Conservation (phyloP, 2,888 invertebrate genomes). For the Xestia c-nigrum region DNA sequence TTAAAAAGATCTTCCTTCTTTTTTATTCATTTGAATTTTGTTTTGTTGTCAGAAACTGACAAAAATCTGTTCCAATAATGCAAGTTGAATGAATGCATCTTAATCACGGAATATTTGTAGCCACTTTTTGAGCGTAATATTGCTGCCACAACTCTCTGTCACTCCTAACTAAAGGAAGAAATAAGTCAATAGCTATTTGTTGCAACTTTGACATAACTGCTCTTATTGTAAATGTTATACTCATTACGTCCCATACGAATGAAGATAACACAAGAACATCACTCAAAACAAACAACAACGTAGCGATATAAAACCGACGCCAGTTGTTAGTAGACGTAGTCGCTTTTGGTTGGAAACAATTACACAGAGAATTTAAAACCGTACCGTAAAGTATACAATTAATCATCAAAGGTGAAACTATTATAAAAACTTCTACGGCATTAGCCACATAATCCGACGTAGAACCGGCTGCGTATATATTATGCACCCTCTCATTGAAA, state of each 20-base stretch:
- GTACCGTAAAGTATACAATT: conserved; percentile 37
- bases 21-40: conserved; percentile 18
- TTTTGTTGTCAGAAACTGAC: conserved; percentile 19
- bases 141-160: conserved; percentile 48
- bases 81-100: not conserved
- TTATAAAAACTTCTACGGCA: conserved; percentile 45
- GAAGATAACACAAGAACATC: conserved; percentile 45
- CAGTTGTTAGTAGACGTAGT: conserved; percentile 43
- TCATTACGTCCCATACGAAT: conserved; percentile 41
- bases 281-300: conserved; percentile 44
- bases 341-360: conserved; percentile 29
- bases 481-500: conserved; percentile 4
- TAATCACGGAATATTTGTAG: conserved; percentile 43
- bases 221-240: conserved; percentile 32
- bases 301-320: conserved; percentile 50
- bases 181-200: conserved; percentile 36
- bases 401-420: conserved; percentile 48
- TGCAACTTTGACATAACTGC: conserved; percentile 50
- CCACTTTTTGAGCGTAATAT: conserved; percentile 22
- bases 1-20: not conserved
- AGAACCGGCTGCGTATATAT: not conserved
- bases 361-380: conserved; percentile 39
- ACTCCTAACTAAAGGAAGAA: conserved; percentile 40
- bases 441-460: conserved; percentile 20
- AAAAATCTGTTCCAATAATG: not conserved